Evolutionary conservation across 1,140 invertebrate species (phyloP).

Genomic region (Eciton burchellii): DNA sequence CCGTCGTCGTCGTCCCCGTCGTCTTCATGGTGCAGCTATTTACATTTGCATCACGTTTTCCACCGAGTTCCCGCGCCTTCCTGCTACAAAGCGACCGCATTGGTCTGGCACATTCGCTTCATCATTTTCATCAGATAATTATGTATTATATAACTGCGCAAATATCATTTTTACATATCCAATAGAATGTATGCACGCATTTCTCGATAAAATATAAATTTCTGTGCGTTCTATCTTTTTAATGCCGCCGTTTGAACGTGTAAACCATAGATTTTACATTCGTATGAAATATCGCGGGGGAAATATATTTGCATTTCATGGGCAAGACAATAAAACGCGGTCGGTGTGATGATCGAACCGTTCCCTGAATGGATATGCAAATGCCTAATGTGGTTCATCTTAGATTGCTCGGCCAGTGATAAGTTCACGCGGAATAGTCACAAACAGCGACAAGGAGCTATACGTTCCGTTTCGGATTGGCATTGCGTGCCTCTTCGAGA

Average conservation of each 20-base stretch:
- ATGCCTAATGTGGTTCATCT: background rate
- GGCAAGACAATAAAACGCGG: constrained; percentile 29
- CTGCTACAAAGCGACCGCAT: constrained; percentile 23
- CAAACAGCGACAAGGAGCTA: constrained; percentile 40
- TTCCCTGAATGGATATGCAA: constrained; percentile 44
- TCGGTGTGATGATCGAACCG: constrained; percentile 11
- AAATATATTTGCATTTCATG: constrained; percentile 16
- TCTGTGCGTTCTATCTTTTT: background rate
- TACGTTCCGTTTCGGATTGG: constrained; percentile 15
- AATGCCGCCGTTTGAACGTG: background rate
- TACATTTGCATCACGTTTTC: constrained; percentile 57
- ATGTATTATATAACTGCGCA: background rate
- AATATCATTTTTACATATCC: background rate
- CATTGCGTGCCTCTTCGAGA: constrained; percentile 12
- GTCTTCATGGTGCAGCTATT: constrained; percentile 22
- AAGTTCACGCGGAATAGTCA: constrained; percentile 30
- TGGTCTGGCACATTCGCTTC: background rate
- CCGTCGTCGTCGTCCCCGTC: background rate
- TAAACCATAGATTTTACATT: background rate
- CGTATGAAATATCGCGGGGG: constrained; percentile 8
- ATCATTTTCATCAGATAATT: background rate
- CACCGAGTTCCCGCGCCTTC: background rate
- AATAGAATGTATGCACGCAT: background rate
- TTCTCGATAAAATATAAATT: background rate
- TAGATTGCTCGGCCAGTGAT: constrained; percentile 33